These are phyloP conservation scores for Semicossyphus pulcher DNA, from an alignment of 2,113 vertebrate genomes.

Conservation along the genomic window DNA sequence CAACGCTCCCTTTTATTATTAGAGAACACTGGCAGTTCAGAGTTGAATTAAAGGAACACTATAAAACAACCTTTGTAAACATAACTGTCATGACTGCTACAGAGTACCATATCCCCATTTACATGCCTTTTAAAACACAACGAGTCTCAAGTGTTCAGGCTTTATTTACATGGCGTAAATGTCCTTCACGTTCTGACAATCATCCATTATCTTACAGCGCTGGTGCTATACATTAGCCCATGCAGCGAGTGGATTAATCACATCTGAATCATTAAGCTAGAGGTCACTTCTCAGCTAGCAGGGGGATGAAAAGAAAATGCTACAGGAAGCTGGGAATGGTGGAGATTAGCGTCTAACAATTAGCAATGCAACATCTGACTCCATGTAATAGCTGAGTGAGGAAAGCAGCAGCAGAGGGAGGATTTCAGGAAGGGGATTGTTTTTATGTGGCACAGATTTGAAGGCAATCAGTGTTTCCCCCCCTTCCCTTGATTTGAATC, in stretches of 20 bases:
- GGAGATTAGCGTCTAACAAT: conserved; percentile 67
- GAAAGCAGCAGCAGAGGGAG: conserved; percentile 9
- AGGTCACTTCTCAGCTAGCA: conserved; percentile 74
- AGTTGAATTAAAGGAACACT: neutral
- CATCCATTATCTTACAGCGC: conserved; percentile 44
- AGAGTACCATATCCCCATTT: conserved; percentile 4
- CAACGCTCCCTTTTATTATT: neutral
- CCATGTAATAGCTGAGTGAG: conserved; percentile 33
- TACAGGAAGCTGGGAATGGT: conserved; percentile 42
- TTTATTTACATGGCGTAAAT: conserved; percentile 4
- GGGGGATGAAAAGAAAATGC: conserved; percentile 29
- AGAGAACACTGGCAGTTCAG: neutral
- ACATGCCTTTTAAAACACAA: conserved; percentile 9
- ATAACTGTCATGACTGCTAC: conserved; percentile 27
- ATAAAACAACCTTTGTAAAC: conserved; percentile 23
- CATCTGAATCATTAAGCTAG: conserved; percentile 78
- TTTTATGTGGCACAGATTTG: conserved; percentile 55
- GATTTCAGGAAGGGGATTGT: conserved; percentile 42
- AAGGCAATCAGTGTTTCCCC: conserved; percentile 25
- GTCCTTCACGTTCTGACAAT: conserved; percentile 35
- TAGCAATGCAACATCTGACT: conserved; percentile 59
- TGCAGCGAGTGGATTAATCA: conserved; percentile 77
- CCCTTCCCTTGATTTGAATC: conserved; percentile 29
- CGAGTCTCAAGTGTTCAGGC: conserved; percentile 2
- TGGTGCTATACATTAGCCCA: conserved; percentile 48